phyloP scores from a whole-genome alignment of 2,113 vertebrate species.

The Fulmarus glacialis region DNA sequence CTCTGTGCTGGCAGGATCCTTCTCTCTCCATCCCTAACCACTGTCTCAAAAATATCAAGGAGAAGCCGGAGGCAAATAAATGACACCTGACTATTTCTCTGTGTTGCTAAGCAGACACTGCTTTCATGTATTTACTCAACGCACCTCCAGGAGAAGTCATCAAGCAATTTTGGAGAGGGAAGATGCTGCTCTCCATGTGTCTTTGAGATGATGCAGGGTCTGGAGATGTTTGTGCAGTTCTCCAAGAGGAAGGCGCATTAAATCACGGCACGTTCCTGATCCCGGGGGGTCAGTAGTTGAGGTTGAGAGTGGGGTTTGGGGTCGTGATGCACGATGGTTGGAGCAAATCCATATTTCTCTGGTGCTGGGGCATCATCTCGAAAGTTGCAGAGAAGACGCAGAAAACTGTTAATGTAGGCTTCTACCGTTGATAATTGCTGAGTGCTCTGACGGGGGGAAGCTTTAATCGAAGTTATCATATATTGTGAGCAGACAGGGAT shows the following conservation, averaged over 20 bases:
- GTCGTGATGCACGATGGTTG: rapidly evolving
- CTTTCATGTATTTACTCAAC: neutral
- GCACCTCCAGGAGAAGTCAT: neutral
- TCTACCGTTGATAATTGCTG: neutral
- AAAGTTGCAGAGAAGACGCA: neutral
- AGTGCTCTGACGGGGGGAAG: neutral
- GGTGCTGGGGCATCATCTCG: rapidly evolving
- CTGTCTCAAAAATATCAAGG: neutral
- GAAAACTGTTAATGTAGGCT: neutral
- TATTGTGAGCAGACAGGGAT: neutral
- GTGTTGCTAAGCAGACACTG: neutral
- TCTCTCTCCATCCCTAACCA: neutral
- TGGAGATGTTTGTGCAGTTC: neutral
- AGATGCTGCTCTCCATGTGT: neutral
- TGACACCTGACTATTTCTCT: neutral
- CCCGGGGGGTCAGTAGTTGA: neutral
- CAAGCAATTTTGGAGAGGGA: neutral
- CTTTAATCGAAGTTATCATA: neutral
- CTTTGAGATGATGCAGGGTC: neutral
- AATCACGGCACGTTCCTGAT: neutral
- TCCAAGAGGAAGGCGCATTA: neutral
- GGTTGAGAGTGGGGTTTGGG: neutral
- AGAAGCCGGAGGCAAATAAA: neutral
- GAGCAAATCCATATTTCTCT: neutral
- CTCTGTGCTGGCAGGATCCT: neutral